phyloP scores from a whole-genome alignment of 2,888 invertebrate species.

The Gymnocheta viridis region DNA sequence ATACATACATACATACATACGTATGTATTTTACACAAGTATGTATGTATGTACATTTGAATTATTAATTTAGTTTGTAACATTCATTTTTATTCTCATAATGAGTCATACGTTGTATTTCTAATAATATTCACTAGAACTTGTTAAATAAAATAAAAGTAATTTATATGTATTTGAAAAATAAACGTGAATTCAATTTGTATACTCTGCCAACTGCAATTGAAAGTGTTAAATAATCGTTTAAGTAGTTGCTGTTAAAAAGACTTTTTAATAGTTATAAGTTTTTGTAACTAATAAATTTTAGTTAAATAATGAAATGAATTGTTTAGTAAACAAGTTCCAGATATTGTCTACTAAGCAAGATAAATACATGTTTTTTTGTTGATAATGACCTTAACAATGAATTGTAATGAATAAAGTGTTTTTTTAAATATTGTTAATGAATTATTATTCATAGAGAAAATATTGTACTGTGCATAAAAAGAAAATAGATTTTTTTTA shows the following conservation, averaged over 20 bases:
- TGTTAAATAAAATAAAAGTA: not conserved
- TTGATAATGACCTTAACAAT: slow-evolving; percentile 50
- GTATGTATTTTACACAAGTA: not conserved
- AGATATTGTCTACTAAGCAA: slow-evolving; percentile 3
- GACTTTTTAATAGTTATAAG: not conserved
- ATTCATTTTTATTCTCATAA: not conserved
- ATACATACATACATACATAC: not conserved
- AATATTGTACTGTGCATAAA: not conserved
- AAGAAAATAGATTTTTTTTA: not conserved
- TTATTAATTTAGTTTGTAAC: not conserved
- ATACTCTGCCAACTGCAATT: slow-evolving; percentile 4
- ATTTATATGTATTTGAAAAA: not conserved
- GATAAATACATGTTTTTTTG: slow-evolving; percentile 33
- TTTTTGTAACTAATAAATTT: slow-evolving; percentile 1
- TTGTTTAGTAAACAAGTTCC: slow-evolving; percentile 1
- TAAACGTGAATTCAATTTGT: not conserved
- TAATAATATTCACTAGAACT: slow-evolving; percentile 16
- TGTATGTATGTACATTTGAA: not conserved
- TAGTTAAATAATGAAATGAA: slow-evolving; percentile 37
- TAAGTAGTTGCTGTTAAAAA: slow-evolving; percentile 13
- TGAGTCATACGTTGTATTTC: slow-evolving; percentile 16
- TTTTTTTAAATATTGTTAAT: slow-evolving; percentile 49
- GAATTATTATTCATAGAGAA: slow-evolving; percentile 4
- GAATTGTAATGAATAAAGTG: slow-evolving; percentile 35
- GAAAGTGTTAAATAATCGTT: slow-evolving; percentile 33